Evolutionary conservation across 1,140 invertebrate genomes (phyloP).

Genomic region (Berghia stephanieae): DNA sequence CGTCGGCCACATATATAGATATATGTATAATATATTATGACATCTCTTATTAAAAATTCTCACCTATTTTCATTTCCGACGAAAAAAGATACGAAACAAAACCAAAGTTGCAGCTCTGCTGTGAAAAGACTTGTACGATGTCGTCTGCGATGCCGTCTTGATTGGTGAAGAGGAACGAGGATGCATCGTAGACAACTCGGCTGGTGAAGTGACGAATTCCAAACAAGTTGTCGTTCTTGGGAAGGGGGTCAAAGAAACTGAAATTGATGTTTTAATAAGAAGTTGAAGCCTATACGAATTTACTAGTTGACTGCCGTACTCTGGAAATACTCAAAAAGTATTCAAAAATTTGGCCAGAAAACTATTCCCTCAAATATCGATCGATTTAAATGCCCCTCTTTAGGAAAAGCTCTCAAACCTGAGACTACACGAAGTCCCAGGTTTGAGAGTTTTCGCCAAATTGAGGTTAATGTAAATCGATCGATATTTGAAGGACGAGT

Average conservation of each 20-base stretch:
- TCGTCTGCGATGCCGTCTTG: conserved; percentile 91
- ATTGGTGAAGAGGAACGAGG: conserved; percentile 90
- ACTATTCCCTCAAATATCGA: too few species aligned
- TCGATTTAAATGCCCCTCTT: too few species aligned
- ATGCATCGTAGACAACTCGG: conserved; percentile 87
- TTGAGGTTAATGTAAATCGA: too few species aligned
- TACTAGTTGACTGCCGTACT: too few species aligned
- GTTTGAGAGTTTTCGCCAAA: too few species aligned
- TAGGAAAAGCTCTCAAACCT: too few species aligned
- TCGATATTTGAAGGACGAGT: too few species aligned
- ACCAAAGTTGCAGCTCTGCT: conserved; percentile 91
- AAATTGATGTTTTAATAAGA: conserved; percentile 31
- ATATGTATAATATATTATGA: background rate
- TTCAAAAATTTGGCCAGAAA: too few species aligned
- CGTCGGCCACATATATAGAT: background rate
- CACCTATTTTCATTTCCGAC: conserved; percentile 75
- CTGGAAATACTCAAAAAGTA: too few species aligned
- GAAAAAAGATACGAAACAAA: conserved; percentile 95
- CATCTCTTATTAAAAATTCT: background rate
- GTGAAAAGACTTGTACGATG: conserved; percentile 90
- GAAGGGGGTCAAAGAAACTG: conserved; percentile 71
- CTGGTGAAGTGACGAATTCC: conserved; percentile 89
- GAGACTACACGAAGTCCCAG: too few species aligned
- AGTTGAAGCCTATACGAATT: too few species aligned
- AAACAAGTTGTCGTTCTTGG: conserved; percentile 44